These are phyloP conservation scores for Piaya cayana DNA, from an alignment of 2,113 vertebrate genomes.

Conservation along the genomic window DNA sequence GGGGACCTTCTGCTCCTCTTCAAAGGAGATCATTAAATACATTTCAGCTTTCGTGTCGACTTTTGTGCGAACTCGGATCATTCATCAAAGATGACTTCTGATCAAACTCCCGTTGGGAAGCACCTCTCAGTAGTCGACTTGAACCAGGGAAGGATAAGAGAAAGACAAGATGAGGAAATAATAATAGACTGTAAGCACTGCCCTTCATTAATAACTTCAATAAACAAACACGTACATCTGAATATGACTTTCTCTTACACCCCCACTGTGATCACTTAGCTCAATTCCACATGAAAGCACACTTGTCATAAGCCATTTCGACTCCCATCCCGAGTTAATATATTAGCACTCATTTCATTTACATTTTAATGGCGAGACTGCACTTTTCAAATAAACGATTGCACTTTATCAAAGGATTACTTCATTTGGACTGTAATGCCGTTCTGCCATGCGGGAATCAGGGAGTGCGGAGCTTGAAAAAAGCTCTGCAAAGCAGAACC, in stretches of 20 bases:
- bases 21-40: background rate
- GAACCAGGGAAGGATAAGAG: conserved; percentile 23
- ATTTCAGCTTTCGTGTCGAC: background rate
- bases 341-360: conserved; percentile 74
- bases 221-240: conserved; percentile 51
- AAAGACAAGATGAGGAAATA: conserved; percentile 41
- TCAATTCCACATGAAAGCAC: conserved; percentile 70
- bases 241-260: background rate
- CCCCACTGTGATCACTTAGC: conserved; percentile 55
- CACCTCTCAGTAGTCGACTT: background rate
- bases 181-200: background rate
- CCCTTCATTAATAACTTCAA: conserved; percentile 66
- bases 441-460: background rate
- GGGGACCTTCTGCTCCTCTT: background rate
- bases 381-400: conserved; percentile 70
- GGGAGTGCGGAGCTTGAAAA: background rate
- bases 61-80: conserved; percentile 5
- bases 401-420: conserved; percentile 72
- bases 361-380: conserved; percentile 75
- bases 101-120: conserved; percentile 24
- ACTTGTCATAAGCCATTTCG: conserved; percentile 66
- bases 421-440: conserved; percentile 43
- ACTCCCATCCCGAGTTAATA: conserved; percentile 60
- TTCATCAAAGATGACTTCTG: conserved; percentile 47
- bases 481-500: background rate